Conservation (phyloP, 1,140 invertebrate genomes). For the Orussus abietinus region DNA sequence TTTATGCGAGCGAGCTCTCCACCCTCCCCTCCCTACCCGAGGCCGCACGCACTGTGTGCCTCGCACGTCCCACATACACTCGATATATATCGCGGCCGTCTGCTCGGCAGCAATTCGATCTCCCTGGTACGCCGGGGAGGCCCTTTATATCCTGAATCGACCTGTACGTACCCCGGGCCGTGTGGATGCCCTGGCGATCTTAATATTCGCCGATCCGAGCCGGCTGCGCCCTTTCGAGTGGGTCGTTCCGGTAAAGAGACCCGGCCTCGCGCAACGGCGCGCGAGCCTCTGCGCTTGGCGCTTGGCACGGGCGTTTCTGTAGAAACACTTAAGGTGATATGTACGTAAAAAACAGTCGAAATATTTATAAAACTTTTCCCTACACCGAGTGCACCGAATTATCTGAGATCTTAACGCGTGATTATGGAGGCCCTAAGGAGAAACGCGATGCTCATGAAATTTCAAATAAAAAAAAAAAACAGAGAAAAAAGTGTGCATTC, state of each 20-base stretch:
- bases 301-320: constrained; percentile 7
- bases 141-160: no score
- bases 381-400: no score
- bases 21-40: constrained; percentile 23
- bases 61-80: constrained; percentile 23
- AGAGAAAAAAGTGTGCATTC: no score
- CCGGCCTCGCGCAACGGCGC: constrained; percentile 2
- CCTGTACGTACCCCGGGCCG: no score
- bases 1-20: constrained; percentile 39
- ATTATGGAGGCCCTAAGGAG: no score
- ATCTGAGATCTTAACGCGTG: no score
- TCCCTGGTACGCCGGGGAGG: constrained; percentile 18
- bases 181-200: no score
- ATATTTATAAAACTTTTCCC: no score
- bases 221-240: constrained; percentile 20
- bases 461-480: no score
- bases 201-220: constrained; percentile 19
- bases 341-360: no score
- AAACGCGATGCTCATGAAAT: no score
- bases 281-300: constrained; percentile 1
- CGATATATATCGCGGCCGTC: constrained; percentile 32
- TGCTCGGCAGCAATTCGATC: constrained; percentile 37
- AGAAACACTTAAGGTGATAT: no score
- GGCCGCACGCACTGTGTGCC: constrained; percentile 23
- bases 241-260: constrained; percentile 18